Base-by-base conservation (phyloP, 2,797 vertebrate genomes). In the Enteromius anoplus region DNA sequence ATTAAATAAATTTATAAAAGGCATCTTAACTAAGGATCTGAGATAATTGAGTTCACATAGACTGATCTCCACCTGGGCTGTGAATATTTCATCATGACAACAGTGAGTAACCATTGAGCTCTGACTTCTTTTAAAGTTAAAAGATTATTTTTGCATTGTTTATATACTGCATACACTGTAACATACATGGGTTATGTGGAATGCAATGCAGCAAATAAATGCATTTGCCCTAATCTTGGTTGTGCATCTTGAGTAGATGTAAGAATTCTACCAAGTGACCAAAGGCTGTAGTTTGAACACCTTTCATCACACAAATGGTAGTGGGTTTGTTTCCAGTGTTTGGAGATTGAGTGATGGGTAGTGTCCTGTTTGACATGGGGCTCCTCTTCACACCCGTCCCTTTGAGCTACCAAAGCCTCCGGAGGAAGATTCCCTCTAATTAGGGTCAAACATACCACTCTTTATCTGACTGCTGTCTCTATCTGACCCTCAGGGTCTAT, bases 371-470 rank as follows among this genome's bases (percentile, higher is more conserved):
- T 82, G 79, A 84, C 60, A 65, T 40, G 47, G 60, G 65, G 40
- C 42, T 66, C 60, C 53, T 86, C 75, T 80, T 84, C 75, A 73
- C 55, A 58, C 42, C 75, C 15, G 9, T 47, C 21, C 17, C 49
- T 80, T 32, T 45, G 66, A 65, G 45, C 68, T 81, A 80, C 78
- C 64, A 84, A 42, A 85, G 29, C 71, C 78, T 64, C 69, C 29
- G 19, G 58, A 75, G 58, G 71, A 81, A 40, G 17, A 82, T 32
- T 49, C 76, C 84, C 84, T 89, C 73, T 89, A 89, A 89, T 89
- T 88, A 86, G 70, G 64, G 77, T 81, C 87, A 85, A 86, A 80
- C 65, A 72, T 55, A 78, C 40, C 76, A 55, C 72, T 75, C 60
- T 82, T 69, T 51, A 65, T 64, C 34, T 85, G 53, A 64, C 76